Conservation (phyloP, 1,140 invertebrate species). For the Drosophila jambulina region DNA sequence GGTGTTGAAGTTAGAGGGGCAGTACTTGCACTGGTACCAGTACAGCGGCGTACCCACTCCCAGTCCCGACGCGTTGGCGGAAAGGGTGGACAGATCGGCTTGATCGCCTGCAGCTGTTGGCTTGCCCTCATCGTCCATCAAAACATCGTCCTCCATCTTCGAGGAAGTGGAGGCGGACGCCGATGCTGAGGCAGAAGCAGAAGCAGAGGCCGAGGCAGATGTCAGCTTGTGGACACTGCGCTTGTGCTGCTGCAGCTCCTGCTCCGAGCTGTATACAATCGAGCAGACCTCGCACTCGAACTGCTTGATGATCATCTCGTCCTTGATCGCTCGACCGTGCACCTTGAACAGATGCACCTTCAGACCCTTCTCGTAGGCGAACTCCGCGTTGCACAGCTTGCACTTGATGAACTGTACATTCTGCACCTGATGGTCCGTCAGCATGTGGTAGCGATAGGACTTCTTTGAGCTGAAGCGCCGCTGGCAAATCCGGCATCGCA, state of each 20-base stretch:
- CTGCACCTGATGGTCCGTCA: conserved; percentile 83
- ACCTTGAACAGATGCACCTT: conserved; percentile 85
- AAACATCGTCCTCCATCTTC: conserved; percentile 21
- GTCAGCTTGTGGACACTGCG: conserved; percentile 57
- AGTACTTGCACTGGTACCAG: conserved; percentile 85
- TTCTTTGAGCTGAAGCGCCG: conserved; percentile 83
- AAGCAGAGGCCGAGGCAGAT: conserved; percentile 23
- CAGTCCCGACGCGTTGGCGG: not conserved
- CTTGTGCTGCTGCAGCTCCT: conserved; percentile 75
- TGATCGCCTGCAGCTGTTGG: conserved; percentile 20
- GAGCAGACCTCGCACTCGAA: conserved; percentile 84
- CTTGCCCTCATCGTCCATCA: conserved; percentile 13
- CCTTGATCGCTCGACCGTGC: conserved; percentile 74
- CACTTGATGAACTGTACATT: conserved; percentile 85
- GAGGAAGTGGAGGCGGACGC: conserved; percentile 8
- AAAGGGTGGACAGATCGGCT: conserved; percentile 15
- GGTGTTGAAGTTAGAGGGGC: conserved; percentile 83
- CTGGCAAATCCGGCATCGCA: conserved; percentile 84
- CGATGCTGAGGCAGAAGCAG: conserved; percentile 3
- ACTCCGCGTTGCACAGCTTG: conserved; percentile 81
- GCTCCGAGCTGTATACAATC: conserved; percentile 77
- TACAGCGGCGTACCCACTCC: conserved; percentile 59
- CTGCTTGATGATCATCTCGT: conserved; percentile 80
- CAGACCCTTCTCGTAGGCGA: conserved; percentile 83
- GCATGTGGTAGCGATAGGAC: conserved; percentile 83